Evolutionary conservation across 2,888 invertebrate genomes (phyloP).

Genomic region (Pyrrhosoma nymphula): DNA sequence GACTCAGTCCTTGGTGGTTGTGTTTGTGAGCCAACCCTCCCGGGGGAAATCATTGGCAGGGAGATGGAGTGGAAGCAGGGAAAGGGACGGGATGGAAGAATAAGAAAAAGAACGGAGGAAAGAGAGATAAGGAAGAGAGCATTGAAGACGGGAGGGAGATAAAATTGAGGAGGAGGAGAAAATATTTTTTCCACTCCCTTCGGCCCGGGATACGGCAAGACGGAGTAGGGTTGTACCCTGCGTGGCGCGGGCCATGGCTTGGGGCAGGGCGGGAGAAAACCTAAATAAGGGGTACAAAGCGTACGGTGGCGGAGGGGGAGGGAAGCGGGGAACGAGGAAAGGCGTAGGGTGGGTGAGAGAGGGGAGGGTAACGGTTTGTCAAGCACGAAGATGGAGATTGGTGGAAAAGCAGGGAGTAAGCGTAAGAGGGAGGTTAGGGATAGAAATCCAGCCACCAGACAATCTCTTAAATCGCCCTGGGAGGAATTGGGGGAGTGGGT

Average conservation of each 20-base stretch:
- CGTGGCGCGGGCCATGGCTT: background rate
- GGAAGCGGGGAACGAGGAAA: too few relatives aligned
- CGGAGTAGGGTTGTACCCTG: background rate
- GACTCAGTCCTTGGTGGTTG: background rate
- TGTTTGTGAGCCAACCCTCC: background rate
- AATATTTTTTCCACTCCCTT: background rate
- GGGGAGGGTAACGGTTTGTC: background rate
- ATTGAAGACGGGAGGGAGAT: background rate
- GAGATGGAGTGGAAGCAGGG: background rate
- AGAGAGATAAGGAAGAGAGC: background rate
- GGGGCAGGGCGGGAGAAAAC: background rate
- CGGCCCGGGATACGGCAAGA: constrained; percentile 4
- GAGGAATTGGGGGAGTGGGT: background rate
- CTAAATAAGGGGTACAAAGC: background rate
- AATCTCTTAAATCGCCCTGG: background rate
- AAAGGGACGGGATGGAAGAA: background rate
- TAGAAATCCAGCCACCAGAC: background rate
- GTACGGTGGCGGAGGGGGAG: background rate
- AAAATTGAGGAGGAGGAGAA: background rate
- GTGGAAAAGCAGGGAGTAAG: background rate
- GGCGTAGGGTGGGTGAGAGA: background rate
- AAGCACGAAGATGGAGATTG: background rate
- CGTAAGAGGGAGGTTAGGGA: background rate
- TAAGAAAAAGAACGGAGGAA: too few relatives aligned
- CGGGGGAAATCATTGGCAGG: constrained; percentile 11